A percentile compares a stretch with the other conserved stretches of the same genome.
phyloP scores from a whole-genome alignment of 2,888 invertebrate species.

The Phaedon cochleariae region DNA sequence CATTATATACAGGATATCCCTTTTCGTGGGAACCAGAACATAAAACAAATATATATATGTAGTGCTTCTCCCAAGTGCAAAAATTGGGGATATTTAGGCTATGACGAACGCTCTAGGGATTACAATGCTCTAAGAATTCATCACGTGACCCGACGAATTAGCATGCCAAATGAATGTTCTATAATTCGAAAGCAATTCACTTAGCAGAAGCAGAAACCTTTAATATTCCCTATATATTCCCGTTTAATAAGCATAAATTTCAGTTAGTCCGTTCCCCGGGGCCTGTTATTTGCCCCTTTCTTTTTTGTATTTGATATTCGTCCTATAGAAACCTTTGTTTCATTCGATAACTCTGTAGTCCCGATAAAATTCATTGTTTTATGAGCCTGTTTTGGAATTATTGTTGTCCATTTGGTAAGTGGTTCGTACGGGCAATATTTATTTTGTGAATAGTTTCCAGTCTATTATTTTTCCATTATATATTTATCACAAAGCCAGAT shows the following conservation, averaged over 20 bases:
- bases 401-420: not conserved
- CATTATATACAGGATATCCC: too few species aligned
- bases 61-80: too few species aligned
- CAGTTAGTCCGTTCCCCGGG: conserved; percentile 44
- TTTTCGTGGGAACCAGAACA: too few species aligned
- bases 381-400: not conserved
- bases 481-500: not conserved
- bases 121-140: not conserved
- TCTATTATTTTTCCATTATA: not conserved
- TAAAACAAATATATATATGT: too few species aligned
- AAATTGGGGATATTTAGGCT: too few species aligned
- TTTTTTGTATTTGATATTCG: conserved; percentile 9
- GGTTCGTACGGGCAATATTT: not conserved
- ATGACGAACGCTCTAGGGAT: not conserved
- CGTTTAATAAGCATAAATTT: conserved; percentile 53
- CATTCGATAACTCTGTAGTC: conserved; percentile 8
- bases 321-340: not conserved
- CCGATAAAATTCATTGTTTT: not conserved
- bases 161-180: conserved; percentile 37
- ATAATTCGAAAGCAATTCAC: conserved; percentile 52
- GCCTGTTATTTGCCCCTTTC: conserved; percentile 42
- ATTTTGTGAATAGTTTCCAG: not conserved
- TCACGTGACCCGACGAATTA: conserved; percentile 52
- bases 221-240: conserved; percentile 51
- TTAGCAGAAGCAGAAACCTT: conserved; percentile 46